A percentile compares a stretch with the other conserved stretches of the same genome.
Evolutionary conservation across 2,797 vertebrate species (phyloP).

Genomic region (Tadarida brasiliensis): DNA sequence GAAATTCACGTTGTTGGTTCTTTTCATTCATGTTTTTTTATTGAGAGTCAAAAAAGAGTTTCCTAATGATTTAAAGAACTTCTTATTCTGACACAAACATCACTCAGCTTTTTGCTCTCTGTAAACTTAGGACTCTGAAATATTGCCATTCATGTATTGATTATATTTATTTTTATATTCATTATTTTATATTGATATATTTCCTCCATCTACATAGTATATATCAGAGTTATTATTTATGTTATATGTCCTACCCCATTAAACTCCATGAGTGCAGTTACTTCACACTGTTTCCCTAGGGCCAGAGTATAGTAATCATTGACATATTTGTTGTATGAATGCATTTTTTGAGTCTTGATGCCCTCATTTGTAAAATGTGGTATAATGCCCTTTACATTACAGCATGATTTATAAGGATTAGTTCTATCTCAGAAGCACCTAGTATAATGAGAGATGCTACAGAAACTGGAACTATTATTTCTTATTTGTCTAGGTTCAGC

Average conservation of each 20-base stretch:
- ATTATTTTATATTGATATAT: too few relatives aligned
- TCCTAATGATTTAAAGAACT: too few relatives aligned
- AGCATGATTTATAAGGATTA: not conserved
- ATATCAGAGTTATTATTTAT: not conserved
- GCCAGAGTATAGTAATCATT: not conserved
- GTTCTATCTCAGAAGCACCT: not conserved
- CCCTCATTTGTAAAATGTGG: not conserved
- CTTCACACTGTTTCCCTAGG: not conserved
- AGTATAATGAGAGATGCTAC: not conserved
- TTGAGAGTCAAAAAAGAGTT: not conserved
- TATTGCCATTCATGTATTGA: not conserved
- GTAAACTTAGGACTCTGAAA: not conserved
- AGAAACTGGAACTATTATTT: not conserved
- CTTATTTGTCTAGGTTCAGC: not conserved
- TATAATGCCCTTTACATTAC: not conserved
- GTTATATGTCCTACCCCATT: not conserved
- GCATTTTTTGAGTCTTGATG: not conserved
- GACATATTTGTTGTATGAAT: not conserved
- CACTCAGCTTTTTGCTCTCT: not conserved
- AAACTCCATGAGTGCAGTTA: not conserved
- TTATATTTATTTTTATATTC: not conserved
- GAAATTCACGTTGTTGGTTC: not conserved
- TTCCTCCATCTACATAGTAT: not conserved
- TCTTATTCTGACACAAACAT: not conserved
- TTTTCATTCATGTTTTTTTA: not conserved